Evolutionary conservation across 2,888 invertebrate genomes (phyloP), one percentile per base, ranked within the genome.

Genomic region (Drosophila affinis): DNA sequence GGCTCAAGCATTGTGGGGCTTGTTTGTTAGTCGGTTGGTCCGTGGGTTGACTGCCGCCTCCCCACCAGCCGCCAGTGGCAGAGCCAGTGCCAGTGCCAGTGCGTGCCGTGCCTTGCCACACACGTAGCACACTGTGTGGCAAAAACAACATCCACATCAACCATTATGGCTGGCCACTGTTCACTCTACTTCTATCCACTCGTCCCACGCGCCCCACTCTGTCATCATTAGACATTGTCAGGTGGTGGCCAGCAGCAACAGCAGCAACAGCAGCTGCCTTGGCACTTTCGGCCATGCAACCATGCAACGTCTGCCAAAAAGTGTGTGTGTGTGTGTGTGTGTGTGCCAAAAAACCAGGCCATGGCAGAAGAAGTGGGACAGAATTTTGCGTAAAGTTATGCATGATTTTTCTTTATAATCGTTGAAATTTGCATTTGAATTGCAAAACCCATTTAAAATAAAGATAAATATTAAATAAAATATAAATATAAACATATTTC

Each of bases 181-280:
- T 62, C 39, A 53, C 24, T 47, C 24, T 3, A 21, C 21, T 3
- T 21, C 58, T 32, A 44, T 17, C 21, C 21, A 17, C 34, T 18
- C 3, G 32, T 48, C 12, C 52, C 59, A 47, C 32, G 48, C 51
- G 24, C 61, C 47, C 52, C 83, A 81, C 79, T 85, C 78, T 75
- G 79, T 83, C 82, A 83, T 86, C 86, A 86, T 83, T 83, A 83
- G 77, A 76, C 77, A 75, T 71, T 81, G 79, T 81, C 81, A 83
- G 76, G 71, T 72, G 76, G 75, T 75, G 27, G 54, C 32, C 44
- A 45, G 21, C 34, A 17, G n/a, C 39, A 14, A 14, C 44, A 45
- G 21, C 34, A 17, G n/a, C 39, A 14, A 14, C 49, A 49, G 32
- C 65, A 64, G 48, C 47, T 65, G 65, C 52, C 79, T 57, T 72